Percentiles rank a stretch among this genome's conserved stretches.
Evolutionary conservation across 2,113 vertebrate species (phyloP).

Genomic region (Heterotis niloticus): DNA sequence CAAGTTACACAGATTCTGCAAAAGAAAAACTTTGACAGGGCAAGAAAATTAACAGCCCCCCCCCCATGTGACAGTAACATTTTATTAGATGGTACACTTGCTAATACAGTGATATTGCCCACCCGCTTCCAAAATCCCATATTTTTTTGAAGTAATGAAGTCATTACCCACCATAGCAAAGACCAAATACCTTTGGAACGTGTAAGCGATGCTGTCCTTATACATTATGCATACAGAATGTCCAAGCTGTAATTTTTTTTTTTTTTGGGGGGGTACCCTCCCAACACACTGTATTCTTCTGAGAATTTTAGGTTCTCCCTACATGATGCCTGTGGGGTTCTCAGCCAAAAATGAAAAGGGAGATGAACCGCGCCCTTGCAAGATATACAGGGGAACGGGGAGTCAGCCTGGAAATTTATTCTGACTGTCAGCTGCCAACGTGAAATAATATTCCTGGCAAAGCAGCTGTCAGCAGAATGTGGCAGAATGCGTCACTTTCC

Average conservation of each 20-base stretch:
- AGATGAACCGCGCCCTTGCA: background rate
- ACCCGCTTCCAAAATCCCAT: background rate
- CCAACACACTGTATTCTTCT: background rate
- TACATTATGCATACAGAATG: conserved; percentile 8
- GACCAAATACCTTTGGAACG: background rate
- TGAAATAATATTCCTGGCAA: no score
- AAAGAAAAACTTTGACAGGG: background rate
- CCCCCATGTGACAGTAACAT: background rate
- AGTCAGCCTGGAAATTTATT: no score
- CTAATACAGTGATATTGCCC: background rate
- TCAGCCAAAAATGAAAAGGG: background rate
- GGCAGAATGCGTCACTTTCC: no score
- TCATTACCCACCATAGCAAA: background rate
- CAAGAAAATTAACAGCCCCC: no score
- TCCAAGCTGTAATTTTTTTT: background rate
- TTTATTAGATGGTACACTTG: background rate
- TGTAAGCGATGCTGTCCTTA: background rate
- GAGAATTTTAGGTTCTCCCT: background rate
- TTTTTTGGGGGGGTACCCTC: background rate
- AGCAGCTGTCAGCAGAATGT: no score
- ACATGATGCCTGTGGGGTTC: background rate
- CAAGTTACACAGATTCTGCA: background rate
- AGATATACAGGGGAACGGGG: background rate
- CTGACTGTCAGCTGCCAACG: no score
- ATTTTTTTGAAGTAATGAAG: background rate